Evolutionary conservation across 2,797 vertebrate genomes (phyloP), one percentile per base, ranked within the genome.

Genomic region (Brachyrhaphis roseni): DNA sequence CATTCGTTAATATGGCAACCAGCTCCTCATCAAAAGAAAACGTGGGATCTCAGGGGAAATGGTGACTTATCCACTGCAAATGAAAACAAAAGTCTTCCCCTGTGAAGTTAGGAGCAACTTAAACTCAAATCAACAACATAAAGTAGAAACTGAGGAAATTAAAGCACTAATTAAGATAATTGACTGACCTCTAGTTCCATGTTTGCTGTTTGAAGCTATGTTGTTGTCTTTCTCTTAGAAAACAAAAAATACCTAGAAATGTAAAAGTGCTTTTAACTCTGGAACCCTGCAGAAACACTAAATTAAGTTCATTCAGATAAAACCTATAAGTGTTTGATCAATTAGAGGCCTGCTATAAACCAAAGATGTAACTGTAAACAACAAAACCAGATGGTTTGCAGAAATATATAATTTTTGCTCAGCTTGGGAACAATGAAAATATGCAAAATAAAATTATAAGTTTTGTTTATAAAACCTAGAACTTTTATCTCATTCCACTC

Each of bases 1-100:
- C 49, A 73, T 82, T 79, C 84, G 73, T 85, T 83, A 78, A 64
- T 76, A 76, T 78, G 80, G 78, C 76, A 89, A 83, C 82, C 77
- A 86, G 87, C 87, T 43, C 15, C 26, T 75, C 74, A 43, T 59
- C 53, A 80, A 41, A 81, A 79, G 64, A 34, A 71, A 72, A 34
- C 4, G 34, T 31, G 46, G 28, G 53, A 74, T 75, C 77, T 81
- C 75, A 68, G 6, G 70, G 74, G 78, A 80, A 59, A 83, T 71
- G 72, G 72, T 3, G 49, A 79, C 53, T 77, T 57, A n/a, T 74
- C 75, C 79, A 74, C 31, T 23, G 8, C 47, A 28, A 41, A 31
- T 78, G 11, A 68, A 76, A 72, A 77, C 41, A 77, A 78, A 82
- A 53, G 8, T 45, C 36, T 75, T 53, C 53, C 18, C 45, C 68